A percentile compares a stretch with the other conserved stretches of the same genome.
phyloP scores from a whole-genome alignment of 2,113 vertebrate species.

The Eurypyga helias region DNA sequence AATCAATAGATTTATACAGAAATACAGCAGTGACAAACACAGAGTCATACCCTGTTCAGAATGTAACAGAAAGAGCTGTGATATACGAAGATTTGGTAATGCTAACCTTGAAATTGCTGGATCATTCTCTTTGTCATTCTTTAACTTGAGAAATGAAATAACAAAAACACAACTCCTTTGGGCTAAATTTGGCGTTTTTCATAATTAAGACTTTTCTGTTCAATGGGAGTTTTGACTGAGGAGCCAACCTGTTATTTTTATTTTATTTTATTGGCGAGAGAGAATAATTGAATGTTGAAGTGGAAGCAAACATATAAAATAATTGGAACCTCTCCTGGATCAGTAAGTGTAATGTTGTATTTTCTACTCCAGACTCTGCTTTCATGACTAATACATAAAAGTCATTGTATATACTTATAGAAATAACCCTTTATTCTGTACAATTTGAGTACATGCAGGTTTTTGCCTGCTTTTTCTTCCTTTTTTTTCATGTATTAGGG shows the following conservation, averaged over 20 bases:
- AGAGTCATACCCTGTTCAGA: background rate
- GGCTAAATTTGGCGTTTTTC: background rate
- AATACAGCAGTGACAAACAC: background rate
- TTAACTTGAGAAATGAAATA: background rate
- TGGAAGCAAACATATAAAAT: background rate
- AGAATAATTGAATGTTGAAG: background rate
- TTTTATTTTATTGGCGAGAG: background rate
- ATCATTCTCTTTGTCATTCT: background rate
- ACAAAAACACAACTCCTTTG: background rate
- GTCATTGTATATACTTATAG: background rate
- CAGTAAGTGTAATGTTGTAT: background rate
- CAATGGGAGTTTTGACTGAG: background rate
- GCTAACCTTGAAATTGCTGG: background rate
- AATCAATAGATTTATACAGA: background rate
- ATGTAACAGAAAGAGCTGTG: background rate
- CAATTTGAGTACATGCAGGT: background rate
- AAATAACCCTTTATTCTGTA: background rate
- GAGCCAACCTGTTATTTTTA: background rate
- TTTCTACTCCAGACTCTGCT: background rate
- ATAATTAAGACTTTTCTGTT: background rate
- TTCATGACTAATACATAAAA: background rate
- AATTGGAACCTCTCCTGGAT: background rate
- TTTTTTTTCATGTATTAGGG: background rate
- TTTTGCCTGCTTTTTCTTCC: background rate
- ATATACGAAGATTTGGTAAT: background rate